These are phyloP conservation scores for Trichonephila inaurata DNA, from an alignment of 1,140 invertebrate genomes.

Conservation along the genomic window DNA sequence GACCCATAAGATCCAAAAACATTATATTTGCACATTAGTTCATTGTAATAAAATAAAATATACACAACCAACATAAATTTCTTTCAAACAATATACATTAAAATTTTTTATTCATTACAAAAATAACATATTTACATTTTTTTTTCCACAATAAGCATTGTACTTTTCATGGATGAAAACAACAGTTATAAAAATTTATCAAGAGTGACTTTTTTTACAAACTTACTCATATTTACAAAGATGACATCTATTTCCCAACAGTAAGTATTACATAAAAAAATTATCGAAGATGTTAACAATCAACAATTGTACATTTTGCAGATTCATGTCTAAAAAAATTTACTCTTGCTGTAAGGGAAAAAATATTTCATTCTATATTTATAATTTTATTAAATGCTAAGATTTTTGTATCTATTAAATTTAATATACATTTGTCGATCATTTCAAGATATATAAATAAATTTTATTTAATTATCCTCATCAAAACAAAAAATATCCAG, in stretches of 20 bases:
- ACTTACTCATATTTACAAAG: constrained; percentile 9
- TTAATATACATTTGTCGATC: no score
- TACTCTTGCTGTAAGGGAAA: neutral
- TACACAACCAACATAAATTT: neutral
- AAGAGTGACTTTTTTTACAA: constrained; percentile 14
- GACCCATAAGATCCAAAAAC: no score
- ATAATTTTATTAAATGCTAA: no score
- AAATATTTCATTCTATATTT: neutral
- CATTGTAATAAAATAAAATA: no score
- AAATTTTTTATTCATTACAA: constrained; percentile 42
- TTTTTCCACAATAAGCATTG: neutral
- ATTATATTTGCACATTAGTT: no score
- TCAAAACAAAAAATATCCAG: neutral
- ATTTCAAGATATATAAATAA: neutral
- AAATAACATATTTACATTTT: constrained; percentile 64
- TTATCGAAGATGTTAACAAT: neutral
- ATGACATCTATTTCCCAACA: neutral
- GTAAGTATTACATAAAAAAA: neutral
- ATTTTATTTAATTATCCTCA: neutral
- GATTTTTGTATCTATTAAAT: no score
- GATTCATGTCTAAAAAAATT: neutral
- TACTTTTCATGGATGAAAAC: neutral
- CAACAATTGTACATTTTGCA: neutral
- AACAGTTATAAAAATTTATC: constrained; percentile 23
- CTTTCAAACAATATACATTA: constrained; percentile 1